Percentiles rank a stretch among this genome's conserved stretches.
Conservation (phyloP, 2,797 vertebrate species). For the Mus minutoides region DNA sequence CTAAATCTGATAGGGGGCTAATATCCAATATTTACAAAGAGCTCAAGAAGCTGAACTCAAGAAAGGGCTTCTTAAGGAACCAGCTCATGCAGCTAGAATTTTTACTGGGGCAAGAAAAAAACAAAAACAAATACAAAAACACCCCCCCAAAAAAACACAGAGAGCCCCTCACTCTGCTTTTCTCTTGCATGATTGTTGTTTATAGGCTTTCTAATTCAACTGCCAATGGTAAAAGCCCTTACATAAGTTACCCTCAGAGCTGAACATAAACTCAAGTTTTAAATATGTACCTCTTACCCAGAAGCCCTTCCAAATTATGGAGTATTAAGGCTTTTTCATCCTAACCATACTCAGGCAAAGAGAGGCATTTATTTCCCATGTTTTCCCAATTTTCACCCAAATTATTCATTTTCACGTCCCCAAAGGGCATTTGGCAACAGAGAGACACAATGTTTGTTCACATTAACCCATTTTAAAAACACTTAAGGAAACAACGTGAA, state of each 20-base stretch:
- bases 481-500: slow-evolving; percentile 25
- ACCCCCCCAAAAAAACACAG: too few species aligned
- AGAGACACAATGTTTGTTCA: slow-evolving; percentile 61
- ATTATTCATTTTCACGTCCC: slow-evolving; percentile 66
- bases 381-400: slow-evolving; percentile 62
- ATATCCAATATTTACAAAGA: too few species aligned
- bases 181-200: slow-evolving; percentile 9
- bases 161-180: not conserved
- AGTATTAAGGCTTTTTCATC: not conserved
- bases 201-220: slow-evolving; percentile 21
- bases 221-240: slow-evolving; percentile 7
- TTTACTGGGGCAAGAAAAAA: slow-evolving; percentile 24
- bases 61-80: slow-evolving; percentile 2
- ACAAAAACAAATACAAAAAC: not conserved
- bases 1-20: too few species aligned
- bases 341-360: slow-evolving; percentile 32
- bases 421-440: slow-evolving; percentile 61
- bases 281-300: slow-evolving; percentile 36
- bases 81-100: not conserved
- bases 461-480: slow-evolving; percentile 73
- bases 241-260: slow-evolving; percentile 49
- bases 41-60: too few species aligned
- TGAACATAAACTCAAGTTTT: not conserved
- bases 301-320: slow-evolving; percentile 55
- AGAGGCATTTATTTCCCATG: slow-evolving; percentile 34